Percentiles rank a stretch among this genome's conserved stretches.
Conservation (phyloP, 2,113 vertebrate species). For the Peromyscus leucopus region DNA sequence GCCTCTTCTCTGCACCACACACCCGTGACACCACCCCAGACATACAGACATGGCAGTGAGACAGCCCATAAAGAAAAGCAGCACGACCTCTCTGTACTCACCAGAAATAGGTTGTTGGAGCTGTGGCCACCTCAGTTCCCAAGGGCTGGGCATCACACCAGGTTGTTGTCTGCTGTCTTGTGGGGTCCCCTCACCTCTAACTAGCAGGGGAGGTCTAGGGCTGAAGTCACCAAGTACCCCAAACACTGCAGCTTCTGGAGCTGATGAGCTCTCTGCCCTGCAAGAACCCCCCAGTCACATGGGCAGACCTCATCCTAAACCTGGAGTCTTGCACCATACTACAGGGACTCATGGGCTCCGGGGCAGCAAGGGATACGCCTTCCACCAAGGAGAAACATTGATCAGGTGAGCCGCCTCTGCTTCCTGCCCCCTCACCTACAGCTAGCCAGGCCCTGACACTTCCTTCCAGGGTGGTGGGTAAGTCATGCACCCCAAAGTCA, state of each 20-base stretch:
- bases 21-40: background rate
- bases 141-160: background rate
- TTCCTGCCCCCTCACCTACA: background rate
- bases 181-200: background rate
- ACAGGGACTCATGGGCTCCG: background rate
- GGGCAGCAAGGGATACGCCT: too few species aligned
- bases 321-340: background rate
- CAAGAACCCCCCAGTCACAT: too few species aligned
- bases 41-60: accelerated
- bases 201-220: background rate
- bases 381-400: background rate
- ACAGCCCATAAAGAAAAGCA: accelerated
- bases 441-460: background rate
- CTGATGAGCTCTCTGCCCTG: background rate
- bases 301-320: background rate
- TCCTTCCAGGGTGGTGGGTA: background rate
- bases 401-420: background rate
- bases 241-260: background rate
- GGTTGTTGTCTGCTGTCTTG: background rate
- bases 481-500: background rate
- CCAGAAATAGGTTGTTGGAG: background rate
- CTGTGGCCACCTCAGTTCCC: background rate
- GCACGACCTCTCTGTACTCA: accelerated
- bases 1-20: background rate
- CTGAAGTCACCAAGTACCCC: background rate